Conservation (phyloP, 2,797 vertebrate species). For the Tokudaia muenninki region DNA sequence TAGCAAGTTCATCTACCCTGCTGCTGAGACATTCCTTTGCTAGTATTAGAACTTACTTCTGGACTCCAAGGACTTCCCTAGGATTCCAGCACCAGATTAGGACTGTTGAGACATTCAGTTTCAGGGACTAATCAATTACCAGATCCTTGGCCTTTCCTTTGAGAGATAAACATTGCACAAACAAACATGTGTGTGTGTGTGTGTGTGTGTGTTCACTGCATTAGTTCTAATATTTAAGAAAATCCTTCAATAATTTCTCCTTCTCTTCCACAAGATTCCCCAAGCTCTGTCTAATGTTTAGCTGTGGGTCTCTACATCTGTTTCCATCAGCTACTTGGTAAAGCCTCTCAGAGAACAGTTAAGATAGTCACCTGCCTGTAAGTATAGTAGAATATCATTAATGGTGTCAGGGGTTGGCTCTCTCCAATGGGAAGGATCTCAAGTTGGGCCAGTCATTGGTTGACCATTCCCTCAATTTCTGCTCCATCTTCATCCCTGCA, state of each 20-base stretch:
- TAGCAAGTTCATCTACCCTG: not conserved
- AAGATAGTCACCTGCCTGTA: not conserved
- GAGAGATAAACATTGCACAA: not conserved
- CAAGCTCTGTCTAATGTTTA: not conserved
- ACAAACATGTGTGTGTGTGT: not conserved
- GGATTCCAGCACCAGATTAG: not conserved
- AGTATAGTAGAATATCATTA: not conserved
- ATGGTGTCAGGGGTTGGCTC: not conserved
- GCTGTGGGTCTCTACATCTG: not conserved
- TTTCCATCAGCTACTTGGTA: not conserved
- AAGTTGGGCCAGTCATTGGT: not conserved
- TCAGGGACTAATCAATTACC: not conserved
- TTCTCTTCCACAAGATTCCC: not conserved
- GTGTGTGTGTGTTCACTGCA: not conserved
- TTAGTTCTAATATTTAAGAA: not conserved
- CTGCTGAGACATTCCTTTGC: not conserved
- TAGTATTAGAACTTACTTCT: not conserved
- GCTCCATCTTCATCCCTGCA: not conserved
- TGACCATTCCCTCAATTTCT: not conserved
- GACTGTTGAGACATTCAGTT: not conserved
- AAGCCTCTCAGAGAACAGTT: not conserved
- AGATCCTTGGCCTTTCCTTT: not conserved
- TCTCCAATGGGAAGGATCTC: not conserved
- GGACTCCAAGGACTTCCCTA: not conserved
- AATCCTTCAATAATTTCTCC: not conserved